Evolutionary conservation across 2,888 invertebrate species (phyloP).

Genomic region (Barypeithes pellucidus): DNA sequence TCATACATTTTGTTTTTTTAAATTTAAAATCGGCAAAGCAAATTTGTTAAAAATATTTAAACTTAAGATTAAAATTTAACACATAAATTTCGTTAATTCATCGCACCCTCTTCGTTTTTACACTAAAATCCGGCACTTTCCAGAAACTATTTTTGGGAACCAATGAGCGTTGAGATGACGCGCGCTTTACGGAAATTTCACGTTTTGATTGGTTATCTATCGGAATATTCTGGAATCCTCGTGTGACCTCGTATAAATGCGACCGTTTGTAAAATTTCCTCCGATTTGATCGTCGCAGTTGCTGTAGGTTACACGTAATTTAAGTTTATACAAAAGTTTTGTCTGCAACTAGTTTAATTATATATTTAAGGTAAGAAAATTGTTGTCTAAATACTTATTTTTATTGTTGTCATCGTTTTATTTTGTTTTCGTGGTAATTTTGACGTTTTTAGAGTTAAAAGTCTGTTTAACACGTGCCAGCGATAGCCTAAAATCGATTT

Average conservation of each 20-base stretch:
- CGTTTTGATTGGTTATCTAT: constrained; percentile 60
- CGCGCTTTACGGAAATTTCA: constrained; percentile 1
- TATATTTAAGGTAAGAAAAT: constrained; percentile 60
- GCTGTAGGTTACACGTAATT: constrained; percentile 58
- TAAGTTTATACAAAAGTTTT: constrained; percentile 63
- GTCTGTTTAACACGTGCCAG: constrained; percentile 37
- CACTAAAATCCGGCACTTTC: background rate
- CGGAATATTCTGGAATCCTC: constrained; percentile 68
- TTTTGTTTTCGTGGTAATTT: constrained; percentile 29
- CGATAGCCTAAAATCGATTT: constrained; percentile 7
- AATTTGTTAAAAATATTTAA: too few relatives aligned
- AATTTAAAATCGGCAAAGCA: too few relatives aligned
- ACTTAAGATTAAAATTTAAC: too few relatives aligned
- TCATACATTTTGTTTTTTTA: too few relatives aligned
- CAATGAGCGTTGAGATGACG: constrained; percentile 1
- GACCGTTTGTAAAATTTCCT: constrained; percentile 62
- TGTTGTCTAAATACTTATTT: background rate
- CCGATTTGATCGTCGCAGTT: constrained; percentile 64
- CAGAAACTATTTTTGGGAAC: constrained; percentile 6
- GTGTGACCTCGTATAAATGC: constrained; percentile 66
- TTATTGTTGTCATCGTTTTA: constrained; percentile 27
- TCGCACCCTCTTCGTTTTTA: background rate
- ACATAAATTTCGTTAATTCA: background rate
- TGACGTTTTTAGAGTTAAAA: constrained; percentile 42
- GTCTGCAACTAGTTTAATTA: constrained; percentile 61